Evolutionary conservation across 2,113 vertebrate species (phyloP), one percentile per base, ranked within the genome.

Genomic region (Varanus salvator): DNA sequence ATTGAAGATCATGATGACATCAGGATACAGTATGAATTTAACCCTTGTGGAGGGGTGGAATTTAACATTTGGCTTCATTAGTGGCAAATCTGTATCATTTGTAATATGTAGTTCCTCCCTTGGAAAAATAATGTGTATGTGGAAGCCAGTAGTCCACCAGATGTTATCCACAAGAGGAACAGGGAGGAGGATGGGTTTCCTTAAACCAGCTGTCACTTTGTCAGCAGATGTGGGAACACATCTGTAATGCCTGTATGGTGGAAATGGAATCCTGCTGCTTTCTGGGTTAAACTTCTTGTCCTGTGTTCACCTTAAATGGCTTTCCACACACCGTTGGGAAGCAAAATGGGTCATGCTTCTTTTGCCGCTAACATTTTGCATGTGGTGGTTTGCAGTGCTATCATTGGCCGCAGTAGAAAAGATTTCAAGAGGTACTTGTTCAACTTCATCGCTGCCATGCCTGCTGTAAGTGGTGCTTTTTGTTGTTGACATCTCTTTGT

Each of bases 371-470:
- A 98, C 92, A 94, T 90, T 97, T 91, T 98, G 96, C 96, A 97
- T 97, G 94, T 98, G 98, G 93, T 98, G 93, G 81, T 98, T 99
- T 98, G 87, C 98, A 99, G 99, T 98, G 98, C 98, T 92, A 99
- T 99, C 97, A 99, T 99, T 94, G 98, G 98, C 92, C 99, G 99
- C 93, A 99, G 98, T 54, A 98, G 97, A 85, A 98, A 98, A 97
- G 98, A 98, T 97, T 99, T 99, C 98, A 99, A 98, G 98, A 98
- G 87, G 95, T 99, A 96, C 96, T 98, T 99, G 97, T 97, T 99
- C 97, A 99, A 98, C 97, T 99, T 99, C 97, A 98, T 99, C n/a
- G 98, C 98, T 77, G 98, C 98, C 94, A 99, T 99, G 98, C 99
- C 99, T 92, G 93, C 98, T 95, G 99, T 99, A 99, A 99, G 99